These are phyloP conservation scores for Eupristina koningsbergeri DNA, from an alignment of 1,140 invertebrate species.

Conservation along the genomic window DNA sequence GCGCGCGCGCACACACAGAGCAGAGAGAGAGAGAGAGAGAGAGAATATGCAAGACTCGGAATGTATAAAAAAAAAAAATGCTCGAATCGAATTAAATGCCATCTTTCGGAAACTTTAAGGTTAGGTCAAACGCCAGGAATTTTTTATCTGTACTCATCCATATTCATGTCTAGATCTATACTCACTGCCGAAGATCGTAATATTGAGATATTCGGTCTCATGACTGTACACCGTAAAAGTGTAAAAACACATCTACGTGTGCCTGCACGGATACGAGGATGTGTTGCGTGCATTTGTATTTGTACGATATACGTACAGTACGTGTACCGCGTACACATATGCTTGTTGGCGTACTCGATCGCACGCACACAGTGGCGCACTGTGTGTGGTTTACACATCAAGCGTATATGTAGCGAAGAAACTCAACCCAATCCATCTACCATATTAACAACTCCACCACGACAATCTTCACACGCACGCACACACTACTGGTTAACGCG, in stretches of 20 bases:
- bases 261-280: slow-evolving; percentile 19
- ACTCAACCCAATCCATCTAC: neutral
- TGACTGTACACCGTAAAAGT: neutral
- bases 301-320: too few relatives aligned
- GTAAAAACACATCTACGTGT: neutral
- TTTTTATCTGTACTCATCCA: neutral
- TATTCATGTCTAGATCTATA: too few relatives aligned
- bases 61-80: neutral
- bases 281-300: neutral
- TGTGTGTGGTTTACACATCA: neutral
- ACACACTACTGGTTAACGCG: neutral
- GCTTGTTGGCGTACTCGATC: neutral
- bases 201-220: neutral
- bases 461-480: neutral
- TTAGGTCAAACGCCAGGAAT: slow-evolving; percentile 5
- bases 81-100: neutral
- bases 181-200: neutral
- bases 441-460: neutral
- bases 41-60: neutral
- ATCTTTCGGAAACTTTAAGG: slow-evolving; percentile 9
- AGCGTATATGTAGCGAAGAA: neutral
- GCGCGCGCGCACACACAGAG: slow-evolving; percentile 38
- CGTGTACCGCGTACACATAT: neutral
- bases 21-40: neutral
- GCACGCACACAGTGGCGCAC: neutral